A percentile compares a stretch with the other conserved stretches of the same genome.
Conservation (phyloP, 2,113 vertebrate genomes). For the Macquaria ambigua region DNA sequence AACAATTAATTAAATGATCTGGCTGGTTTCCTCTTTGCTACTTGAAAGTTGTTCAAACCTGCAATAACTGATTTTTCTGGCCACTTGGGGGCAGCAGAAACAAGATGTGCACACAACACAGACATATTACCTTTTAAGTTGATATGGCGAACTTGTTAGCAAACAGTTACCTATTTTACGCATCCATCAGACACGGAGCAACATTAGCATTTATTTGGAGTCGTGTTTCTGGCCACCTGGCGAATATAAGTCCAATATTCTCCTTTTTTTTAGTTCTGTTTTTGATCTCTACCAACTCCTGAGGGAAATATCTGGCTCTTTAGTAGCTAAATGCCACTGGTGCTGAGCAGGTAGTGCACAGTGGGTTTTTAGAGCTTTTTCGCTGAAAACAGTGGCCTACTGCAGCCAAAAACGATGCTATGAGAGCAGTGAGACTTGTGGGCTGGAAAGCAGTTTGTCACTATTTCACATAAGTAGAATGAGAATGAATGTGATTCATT, state of each 20-base stretch:
- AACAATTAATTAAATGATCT: background rate
- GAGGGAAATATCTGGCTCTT: background rate
- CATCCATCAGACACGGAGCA: background rate
- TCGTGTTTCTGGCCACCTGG: too few species aligned
- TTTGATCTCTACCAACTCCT: background rate
- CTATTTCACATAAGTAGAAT: too few species aligned
- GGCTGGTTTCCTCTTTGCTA: background rate
- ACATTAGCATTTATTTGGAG: background rate
- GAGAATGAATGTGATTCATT: too few species aligned
- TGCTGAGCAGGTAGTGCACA: too few species aligned
- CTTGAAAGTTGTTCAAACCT: background rate
- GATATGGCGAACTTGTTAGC: background rate
- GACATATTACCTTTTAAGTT: background rate
- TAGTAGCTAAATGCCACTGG: too few species aligned
- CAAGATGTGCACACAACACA: background rate
- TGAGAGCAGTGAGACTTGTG: too few species aligned
- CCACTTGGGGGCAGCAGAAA: background rate
- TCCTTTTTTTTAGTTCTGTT: background rate
- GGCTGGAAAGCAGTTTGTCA: too few species aligned
- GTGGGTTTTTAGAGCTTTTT: too few species aligned
- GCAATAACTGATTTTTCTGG: background rate
- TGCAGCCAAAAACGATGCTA: background rate
- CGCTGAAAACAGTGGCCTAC: too few species aligned
- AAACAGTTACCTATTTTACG: background rate
- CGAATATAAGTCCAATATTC: too few species aligned